Conservation (phyloP, 2,888 invertebrate species). For the Phaonia tiefii region DNA sequence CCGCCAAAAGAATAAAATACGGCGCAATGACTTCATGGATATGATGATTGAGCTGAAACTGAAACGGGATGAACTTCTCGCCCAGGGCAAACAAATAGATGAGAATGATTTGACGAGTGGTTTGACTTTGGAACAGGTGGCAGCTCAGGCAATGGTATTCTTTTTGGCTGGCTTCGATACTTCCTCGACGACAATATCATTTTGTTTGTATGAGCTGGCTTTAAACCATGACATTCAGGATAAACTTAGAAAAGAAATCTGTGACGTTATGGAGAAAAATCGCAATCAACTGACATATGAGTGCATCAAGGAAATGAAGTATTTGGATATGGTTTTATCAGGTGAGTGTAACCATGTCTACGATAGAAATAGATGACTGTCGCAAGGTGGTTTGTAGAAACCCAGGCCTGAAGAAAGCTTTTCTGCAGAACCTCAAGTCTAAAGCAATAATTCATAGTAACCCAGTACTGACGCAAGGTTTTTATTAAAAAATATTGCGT, state of each 20-base stretch:
- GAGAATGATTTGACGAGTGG: conserved; percentile 65
- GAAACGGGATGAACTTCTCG: conserved; percentile 38
- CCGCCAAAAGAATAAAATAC: conserved; percentile 75
- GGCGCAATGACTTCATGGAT: conserved; percentile 82
- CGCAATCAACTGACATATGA: conserved; percentile 80
- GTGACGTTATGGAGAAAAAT: conserved; percentile 74
- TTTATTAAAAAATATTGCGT: too few relatives aligned
- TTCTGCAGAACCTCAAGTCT: too few relatives aligned
- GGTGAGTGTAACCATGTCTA: too few relatives aligned
- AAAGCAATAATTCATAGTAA: too few relatives aligned
- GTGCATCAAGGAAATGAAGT: conserved; percentile 80
- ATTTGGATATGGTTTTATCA: conserved; percentile 80
- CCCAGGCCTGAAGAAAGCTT: too few relatives aligned
- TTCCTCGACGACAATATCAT: conserved; percentile 81
- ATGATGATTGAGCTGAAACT: conserved; percentile 80
- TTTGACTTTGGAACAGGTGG: conserved; percentile 80
- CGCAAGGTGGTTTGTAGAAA: too few relatives aligned
- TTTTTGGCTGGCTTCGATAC: conserved; percentile 83
- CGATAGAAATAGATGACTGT: too few relatives aligned
- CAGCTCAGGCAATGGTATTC: conserved; percentile 83
- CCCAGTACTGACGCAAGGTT: too few relatives aligned
- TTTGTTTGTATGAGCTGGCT: conserved; percentile 82
- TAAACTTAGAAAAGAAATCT: conserved; percentile 80
- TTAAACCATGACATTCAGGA: conserved; percentile 81
- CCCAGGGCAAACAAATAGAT: conserved; percentile 57